phyloP scores from a whole-genome alignment of 2,888 invertebrate species.

The Lamellibrachia columna region DNA sequence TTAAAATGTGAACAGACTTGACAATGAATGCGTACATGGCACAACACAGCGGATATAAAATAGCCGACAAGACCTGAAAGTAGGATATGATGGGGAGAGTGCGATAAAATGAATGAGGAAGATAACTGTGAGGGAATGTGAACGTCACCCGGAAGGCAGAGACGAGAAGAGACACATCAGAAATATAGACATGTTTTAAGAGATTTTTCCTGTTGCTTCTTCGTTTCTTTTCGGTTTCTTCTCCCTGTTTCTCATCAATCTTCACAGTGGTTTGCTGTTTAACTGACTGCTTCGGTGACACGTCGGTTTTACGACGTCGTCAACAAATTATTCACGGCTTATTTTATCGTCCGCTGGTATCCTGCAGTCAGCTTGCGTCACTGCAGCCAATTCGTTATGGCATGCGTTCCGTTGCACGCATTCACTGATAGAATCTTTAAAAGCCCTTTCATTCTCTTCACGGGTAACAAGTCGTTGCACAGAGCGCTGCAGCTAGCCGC shows the following conservation, averaged over 20 bases:
- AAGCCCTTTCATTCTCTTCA: not conserved
- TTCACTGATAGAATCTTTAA: not conserved
- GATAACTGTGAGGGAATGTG: too few relatives aligned
- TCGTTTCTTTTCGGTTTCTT: not conserved
- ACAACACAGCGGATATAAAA: too few relatives aligned
- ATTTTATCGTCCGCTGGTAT: not conserved
- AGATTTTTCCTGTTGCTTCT: not conserved
- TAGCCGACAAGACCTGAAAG: too few relatives aligned
- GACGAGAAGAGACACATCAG: not conserved
- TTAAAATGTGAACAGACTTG: too few relatives aligned
- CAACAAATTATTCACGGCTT: not conserved
- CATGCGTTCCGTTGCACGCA: not conserved
- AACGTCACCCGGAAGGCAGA: too few relatives aligned
- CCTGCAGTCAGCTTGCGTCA: not conserved
- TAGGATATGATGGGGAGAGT: too few relatives aligned
- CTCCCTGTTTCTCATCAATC: not conserved
- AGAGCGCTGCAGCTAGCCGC: not conserved
- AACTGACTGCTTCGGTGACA: not conserved
- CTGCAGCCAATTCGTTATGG: not conserved
- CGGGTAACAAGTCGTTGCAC: conserved; percentile 6
- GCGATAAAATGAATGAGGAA: too few relatives aligned
- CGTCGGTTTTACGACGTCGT: not conserved
- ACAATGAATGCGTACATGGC: too few relatives aligned
- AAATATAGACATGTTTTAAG: not conserved
- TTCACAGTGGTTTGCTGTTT: not conserved